Conservation (phyloP, 2,888 invertebrate species). For the Cephus sareptanus region DNA sequence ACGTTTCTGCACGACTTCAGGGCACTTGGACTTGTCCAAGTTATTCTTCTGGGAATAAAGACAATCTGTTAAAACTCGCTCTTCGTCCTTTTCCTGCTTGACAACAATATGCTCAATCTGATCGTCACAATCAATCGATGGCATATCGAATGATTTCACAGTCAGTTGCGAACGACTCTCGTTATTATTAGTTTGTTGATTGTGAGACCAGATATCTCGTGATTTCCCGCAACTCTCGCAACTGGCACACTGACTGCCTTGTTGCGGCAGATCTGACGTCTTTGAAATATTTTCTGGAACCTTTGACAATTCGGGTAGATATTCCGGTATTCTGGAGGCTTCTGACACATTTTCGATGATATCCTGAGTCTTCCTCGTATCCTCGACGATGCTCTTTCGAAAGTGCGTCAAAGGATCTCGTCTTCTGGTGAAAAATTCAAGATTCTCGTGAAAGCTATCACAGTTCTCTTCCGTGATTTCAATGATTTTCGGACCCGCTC, state of each 20-base stretch:
- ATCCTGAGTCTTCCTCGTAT: neutral
- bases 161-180: conserved; percentile 32
- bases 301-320: conserved; percentile 5
- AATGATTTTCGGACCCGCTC: conserved; percentile 48
- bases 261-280: neutral
- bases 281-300: conserved; percentile 1
- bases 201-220: conserved; percentile 7
- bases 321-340: conserved; percentile 3
- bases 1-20: conserved; percentile 22
- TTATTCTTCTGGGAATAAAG: conserved; percentile 16
- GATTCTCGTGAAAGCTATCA: conserved; percentile 60
- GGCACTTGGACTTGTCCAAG: conserved; percentile 14
- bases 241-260: conserved; percentile 12
- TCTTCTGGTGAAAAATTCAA: conserved; percentile 57
- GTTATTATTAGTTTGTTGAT: neutral
- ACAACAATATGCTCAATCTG: conserved; percentile 36
- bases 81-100: conserved; percentile 44
- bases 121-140: conserved; percentile 55
- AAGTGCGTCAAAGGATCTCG: conserved; percentile 32
- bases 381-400: conserved; percentile 3
- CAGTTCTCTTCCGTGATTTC: conserved; percentile 61
- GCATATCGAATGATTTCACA: conserved; percentile 59
- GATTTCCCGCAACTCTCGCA: conserved; percentile 26
- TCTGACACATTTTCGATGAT: conserved; percentile 20
- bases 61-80: conserved; percentile 10